phyloP scores from a whole-genome alignment of 1,140 invertebrate genomes.

The Tetranychus cinnabarinus region DNA sequence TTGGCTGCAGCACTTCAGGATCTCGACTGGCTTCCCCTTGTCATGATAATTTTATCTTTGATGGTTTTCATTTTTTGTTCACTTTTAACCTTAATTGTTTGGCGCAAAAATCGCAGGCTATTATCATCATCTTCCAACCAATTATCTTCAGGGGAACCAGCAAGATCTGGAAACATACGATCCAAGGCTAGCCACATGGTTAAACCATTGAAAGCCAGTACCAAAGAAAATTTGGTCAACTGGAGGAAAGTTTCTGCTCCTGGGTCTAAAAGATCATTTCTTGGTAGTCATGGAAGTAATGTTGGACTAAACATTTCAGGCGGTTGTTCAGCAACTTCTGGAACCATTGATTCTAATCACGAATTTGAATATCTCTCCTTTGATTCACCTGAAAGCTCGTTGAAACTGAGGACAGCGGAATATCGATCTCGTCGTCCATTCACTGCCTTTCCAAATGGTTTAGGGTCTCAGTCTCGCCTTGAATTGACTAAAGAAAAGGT shows the following conservation, averaged over 20 bases:
- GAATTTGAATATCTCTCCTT: background rate
- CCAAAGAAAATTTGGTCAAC: background rate
- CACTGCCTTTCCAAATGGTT: background rate
- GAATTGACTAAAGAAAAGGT: background rate
- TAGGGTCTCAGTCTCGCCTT: background rate
- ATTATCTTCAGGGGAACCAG: background rate
- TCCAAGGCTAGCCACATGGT: background rate
- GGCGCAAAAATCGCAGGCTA: background rate
- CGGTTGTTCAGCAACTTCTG: background rate
- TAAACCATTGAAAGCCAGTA: background rate
- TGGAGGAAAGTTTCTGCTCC: background rate
- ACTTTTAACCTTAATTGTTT: background rate
- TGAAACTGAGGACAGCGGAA: background rate
- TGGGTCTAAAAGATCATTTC: background rate
- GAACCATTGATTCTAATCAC: background rate
- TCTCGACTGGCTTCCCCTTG: background rate
- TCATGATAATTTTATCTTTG: background rate
- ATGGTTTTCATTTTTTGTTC: background rate
- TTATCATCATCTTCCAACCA: background rate
- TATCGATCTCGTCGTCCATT: background rate
- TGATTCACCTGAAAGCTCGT: background rate
- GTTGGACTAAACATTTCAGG: too few relatives aligned
- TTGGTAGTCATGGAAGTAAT: background rate
- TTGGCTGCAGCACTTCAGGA: too few relatives aligned
- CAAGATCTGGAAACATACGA: background rate